Evolutionary conservation across 2,888 invertebrate genomes (phyloP).

Genomic region (Ctenicera cuprea): DNA sequence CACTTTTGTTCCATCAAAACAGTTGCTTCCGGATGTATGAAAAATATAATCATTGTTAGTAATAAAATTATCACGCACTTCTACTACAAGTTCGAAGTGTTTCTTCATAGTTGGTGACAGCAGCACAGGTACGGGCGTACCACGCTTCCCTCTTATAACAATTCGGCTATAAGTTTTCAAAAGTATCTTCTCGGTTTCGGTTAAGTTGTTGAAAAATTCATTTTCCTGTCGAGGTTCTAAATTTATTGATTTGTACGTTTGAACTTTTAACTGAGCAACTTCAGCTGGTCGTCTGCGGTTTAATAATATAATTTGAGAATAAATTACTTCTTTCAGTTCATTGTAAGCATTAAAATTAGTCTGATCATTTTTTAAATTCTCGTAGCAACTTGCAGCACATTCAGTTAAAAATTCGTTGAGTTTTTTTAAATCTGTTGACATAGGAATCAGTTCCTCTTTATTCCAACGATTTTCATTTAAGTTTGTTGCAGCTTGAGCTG

Average conservation of each 20-base stretch:
- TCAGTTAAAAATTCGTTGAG: slow-evolving; percentile 51
- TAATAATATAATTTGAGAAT: slow-evolving; percentile 54
- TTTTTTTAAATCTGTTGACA: slow-evolving; percentile 56
- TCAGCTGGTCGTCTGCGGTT: slow-evolving; percentile 56
- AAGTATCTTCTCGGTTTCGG: slow-evolving; percentile 55
- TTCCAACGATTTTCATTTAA: slow-evolving; percentile 59
- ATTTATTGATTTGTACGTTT: slow-evolving; percentile 46
- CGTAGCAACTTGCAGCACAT: slow-evolving; percentile 28
- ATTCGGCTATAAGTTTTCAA: slow-evolving; percentile 47
- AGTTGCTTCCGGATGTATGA: slow-evolving; percentile 47
- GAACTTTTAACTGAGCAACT: slow-evolving; percentile 46
- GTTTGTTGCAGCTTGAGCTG: slow-evolving; percentile 57
- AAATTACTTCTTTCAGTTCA: slow-evolving; percentile 54
- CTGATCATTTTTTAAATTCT: neutral
- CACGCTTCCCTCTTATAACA: slow-evolving; percentile 53
- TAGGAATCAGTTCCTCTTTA: slow-evolving; percentile 57
- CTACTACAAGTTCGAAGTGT: slow-evolving; percentile 53
- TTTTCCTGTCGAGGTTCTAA: slow-evolving; percentile 22
- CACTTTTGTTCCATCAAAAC: slow-evolving; percentile 54
- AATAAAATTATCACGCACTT: slow-evolving; percentile 49
- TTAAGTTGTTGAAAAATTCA: slow-evolving; percentile 52
- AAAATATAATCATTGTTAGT: slow-evolving; percentile 43
- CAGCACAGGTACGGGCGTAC: slow-evolving; percentile 50
- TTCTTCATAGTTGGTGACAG: slow-evolving; percentile 52
- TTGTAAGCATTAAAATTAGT: slow-evolving; percentile 43